Conservation (phyloP, 2,113 vertebrate species). For the Hiodon tergisus region DNA sequence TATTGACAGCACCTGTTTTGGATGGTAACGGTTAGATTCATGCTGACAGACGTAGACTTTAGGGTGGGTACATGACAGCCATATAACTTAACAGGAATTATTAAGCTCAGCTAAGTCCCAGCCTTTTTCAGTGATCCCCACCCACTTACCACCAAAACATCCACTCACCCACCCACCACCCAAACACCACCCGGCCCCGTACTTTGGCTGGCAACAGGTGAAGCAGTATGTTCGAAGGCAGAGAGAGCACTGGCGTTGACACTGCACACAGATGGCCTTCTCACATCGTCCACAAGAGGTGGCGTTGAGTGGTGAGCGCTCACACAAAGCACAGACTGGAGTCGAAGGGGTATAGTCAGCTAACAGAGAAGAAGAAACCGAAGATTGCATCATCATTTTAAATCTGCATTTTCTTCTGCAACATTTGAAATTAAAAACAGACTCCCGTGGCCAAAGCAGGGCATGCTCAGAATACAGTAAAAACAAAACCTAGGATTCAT, state of each 20-base stretch:
- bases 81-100: too few species aligned
- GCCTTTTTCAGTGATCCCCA: background rate
- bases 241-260: conserved; percentile 14
- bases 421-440: too few species aligned
- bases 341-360: background rate
- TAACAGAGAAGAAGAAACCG: background rate
- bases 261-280: conserved; percentile 19
- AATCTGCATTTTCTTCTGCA: too few species aligned
- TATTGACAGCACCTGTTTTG: too few species aligned
- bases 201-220: conserved; percentile 22
- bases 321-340: conserved; percentile 15
- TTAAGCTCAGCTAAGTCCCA: background rate
- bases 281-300: conserved; percentile 13
- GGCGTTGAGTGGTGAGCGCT: conserved; percentile 12
- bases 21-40: too few species aligned
- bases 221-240: conserved; percentile 22
- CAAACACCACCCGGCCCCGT: too few species aligned
- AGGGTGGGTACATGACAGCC: too few species aligned
- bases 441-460: background rate
- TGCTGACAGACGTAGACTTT: too few species aligned
- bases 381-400: background rate
- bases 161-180: background rate
- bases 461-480: background rate
- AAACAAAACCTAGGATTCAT: background rate
- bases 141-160: background rate